A percentile compares a stretch with the other conserved stretches of the same genome.
These are phyloP conservation scores for Pelvicachromis taeniatus DNA, from an alignment of 2,113 vertebrate species.

Conservation along the genomic window DNA sequence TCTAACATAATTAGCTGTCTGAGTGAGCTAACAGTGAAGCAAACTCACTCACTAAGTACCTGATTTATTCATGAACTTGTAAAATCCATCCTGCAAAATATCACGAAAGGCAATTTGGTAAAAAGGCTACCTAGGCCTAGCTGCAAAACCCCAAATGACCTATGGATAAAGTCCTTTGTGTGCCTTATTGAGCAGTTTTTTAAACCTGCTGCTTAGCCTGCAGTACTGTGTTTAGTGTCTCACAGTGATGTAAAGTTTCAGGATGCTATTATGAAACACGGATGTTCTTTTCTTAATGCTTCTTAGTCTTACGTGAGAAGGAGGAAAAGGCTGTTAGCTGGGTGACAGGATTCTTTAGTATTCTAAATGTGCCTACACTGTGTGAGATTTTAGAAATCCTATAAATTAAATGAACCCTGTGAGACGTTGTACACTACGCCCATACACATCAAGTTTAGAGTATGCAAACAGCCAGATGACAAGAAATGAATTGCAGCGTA, in stretches of 20 bases:
- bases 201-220: background rate
- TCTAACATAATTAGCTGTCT: background rate
- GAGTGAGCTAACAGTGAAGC: background rate
- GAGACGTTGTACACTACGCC: background rate
- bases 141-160: background rate
- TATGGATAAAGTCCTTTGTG: background rate
- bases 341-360: background rate
- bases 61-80: background rate
- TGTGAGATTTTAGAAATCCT: background rate
- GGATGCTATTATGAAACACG: background rate
- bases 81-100: background rate
- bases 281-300: background rate
- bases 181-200: background rate
- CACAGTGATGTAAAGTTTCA: background rate
- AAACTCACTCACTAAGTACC: background rate
- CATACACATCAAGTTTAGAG: background rate
- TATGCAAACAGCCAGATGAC: background rate
- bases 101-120: background rate
- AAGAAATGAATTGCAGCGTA: background rate
- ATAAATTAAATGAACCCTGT: background rate
- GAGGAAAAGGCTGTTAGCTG: background rate
- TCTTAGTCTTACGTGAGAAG: background rate
- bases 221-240: background rate
- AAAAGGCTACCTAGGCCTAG: too few species aligned
- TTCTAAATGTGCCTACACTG: background rate